Conservation (phyloP, 2,888 invertebrate genomes). For the Catocala fraxini region DNA sequence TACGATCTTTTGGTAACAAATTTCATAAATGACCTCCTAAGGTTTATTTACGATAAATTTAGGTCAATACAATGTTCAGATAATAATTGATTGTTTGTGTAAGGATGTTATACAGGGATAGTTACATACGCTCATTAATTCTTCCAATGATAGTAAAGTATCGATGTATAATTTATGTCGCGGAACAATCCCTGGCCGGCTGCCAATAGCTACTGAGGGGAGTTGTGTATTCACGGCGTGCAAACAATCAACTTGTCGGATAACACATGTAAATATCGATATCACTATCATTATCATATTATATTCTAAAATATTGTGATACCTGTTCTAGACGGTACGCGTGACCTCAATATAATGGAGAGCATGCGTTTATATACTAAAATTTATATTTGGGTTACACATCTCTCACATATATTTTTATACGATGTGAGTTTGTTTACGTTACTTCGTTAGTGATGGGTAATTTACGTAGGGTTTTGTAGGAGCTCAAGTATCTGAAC, state of each 20-base stretch:
- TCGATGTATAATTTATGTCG: constrained; percentile 63
- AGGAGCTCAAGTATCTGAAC: not conserved
- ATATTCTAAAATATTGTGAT: not conserved
- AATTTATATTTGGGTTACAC: constrained; percentile 7
- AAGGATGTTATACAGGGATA: constrained; percentile 25
- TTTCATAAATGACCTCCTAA: no score
- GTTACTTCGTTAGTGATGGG: not conserved
- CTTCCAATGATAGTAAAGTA: constrained; percentile 55
- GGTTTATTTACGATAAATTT: no score
- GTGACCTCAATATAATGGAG: constrained; percentile 1
- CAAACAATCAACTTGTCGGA: constrained; percentile 59
- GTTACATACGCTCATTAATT: constrained; percentile 49
- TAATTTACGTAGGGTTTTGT: constrained; percentile 3
- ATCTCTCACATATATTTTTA: constrained; percentile 2
- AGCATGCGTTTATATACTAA: constrained; percentile 1
- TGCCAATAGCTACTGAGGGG: constrained; percentile 58
- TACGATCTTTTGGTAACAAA: no score
- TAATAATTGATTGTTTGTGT: constrained; percentile 27
- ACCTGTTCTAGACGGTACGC: not conserved
- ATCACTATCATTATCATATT: constrained; percentile 17
- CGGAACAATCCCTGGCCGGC: constrained; percentile 61
- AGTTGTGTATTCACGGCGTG: constrained; percentile 53
- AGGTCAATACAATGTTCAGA: constrained; percentile 14
- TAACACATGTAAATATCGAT: constrained; percentile 40
- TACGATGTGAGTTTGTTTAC: constrained; percentile 4